Evolutionary conservation across 1,140 invertebrate genomes (phyloP).

Genomic region (Euwallacea fornicatus): DNA sequence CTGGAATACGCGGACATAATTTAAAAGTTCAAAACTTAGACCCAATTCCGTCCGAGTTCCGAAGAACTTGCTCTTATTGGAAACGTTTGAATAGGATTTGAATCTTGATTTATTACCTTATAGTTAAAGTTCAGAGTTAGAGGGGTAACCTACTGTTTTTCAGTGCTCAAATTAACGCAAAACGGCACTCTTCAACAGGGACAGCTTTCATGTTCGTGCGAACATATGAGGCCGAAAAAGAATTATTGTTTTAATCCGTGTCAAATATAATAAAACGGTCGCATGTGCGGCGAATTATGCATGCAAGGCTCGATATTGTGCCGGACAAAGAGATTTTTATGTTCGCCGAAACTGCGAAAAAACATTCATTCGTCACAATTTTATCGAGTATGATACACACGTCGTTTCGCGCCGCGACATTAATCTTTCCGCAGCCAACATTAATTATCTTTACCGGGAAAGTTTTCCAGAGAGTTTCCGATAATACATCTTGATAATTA

Average conservation of each 20-base stretch:
- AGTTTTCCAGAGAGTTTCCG: not conserved
- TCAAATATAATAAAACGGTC: not conserved
- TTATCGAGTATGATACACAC: not conserved
- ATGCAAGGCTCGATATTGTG: not conserved
- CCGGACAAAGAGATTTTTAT: not conserved
- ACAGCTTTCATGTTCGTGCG: not conserved
- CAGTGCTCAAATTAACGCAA: not conserved
- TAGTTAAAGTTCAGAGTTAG: not conserved
- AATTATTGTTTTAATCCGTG: conserved; percentile 4
- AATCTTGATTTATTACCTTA: not conserved
- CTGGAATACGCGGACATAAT: not conserved
- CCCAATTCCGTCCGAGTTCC: not conserved
- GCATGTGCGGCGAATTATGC: not conserved
- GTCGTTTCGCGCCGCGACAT: not conserved
- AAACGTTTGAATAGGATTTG: not conserved
- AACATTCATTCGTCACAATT: not conserved
- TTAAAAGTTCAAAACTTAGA: not conserved
- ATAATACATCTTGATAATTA: conserved; percentile 5
- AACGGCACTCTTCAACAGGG: not conserved
- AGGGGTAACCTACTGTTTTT: not conserved
- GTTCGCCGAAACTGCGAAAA: not conserved
- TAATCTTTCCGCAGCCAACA: not conserved
- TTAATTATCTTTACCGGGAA: not conserved
- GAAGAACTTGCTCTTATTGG: not conserved
- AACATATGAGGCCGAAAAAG: not conserved